These are phyloP conservation scores for Ursus arctos DNA, from an alignment of 2,113 vertebrate genomes.

Conservation along the genomic window DNA sequence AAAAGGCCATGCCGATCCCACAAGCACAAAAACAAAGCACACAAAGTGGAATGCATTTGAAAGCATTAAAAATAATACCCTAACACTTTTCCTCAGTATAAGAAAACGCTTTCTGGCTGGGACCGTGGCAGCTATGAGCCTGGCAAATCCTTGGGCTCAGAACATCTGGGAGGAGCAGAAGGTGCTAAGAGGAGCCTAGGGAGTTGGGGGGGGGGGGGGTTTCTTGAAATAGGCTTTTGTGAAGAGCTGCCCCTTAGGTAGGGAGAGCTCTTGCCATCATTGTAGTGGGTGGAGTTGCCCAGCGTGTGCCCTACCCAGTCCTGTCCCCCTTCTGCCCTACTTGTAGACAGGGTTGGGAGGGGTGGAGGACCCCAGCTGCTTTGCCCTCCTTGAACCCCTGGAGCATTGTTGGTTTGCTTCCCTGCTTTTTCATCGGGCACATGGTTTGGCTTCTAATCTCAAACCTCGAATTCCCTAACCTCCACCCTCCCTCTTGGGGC, in stretches of 20 bases:
- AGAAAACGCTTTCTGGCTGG: conserved; percentile 12
- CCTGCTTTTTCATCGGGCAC: background rate
- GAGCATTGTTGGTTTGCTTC: background rate
- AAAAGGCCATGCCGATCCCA: background rate
- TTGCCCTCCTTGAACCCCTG: background rate
- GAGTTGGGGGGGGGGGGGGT: background rate
- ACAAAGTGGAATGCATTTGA: background rate
- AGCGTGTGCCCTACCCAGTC: background rate
- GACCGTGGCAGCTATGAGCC: conserved; percentile 10
- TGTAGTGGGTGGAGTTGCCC: background rate
- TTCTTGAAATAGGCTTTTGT: conserved; percentile 18
- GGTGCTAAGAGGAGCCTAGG: background rate
- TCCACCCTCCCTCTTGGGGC: too few relatives aligned
- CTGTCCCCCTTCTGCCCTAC: background rate
- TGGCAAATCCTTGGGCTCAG: background rate
- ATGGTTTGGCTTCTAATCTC: background rate
- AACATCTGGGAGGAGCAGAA: conserved; percentile 70
- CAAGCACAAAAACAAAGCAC: background rate
- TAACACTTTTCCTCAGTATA: background rate
- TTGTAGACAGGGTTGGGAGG: background rate
- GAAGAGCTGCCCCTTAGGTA: background rate
- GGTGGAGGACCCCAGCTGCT: background rate
- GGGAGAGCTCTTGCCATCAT: background rate
- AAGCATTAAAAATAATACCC: conserved; percentile 66
- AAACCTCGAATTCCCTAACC: background rate